A percentile compares a stretch with the other conserved stretches of the same genome.
Conservation (phyloP, 2,888 invertebrate species). For the Loripinus fragilis region DNA sequence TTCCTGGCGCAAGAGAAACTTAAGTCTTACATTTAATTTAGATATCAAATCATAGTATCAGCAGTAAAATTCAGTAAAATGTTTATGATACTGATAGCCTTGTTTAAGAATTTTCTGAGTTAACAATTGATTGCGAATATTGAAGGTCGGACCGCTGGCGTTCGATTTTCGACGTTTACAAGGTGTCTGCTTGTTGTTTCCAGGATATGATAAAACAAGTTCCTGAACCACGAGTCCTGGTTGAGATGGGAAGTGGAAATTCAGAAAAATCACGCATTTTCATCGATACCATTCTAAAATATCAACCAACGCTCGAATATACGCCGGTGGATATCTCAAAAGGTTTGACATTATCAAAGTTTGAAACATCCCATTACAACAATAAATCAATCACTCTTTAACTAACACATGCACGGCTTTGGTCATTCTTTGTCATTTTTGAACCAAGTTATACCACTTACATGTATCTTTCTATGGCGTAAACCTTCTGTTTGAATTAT, state of each 20-base stretch:
- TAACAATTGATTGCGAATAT: too few relatives aligned
- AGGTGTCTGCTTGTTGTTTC: not conserved
- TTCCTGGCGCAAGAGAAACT: too few relatives aligned
- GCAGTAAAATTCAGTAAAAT: too few relatives aligned
- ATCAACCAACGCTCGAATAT: constrained; percentile 48
- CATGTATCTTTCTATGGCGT: too few relatives aligned
- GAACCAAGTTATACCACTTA: not conserved
- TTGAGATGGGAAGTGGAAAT: constrained; percentile 62
- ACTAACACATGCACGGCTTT: not conserved
- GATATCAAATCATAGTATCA: too few relatives aligned
- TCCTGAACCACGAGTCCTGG: constrained; percentile 32
- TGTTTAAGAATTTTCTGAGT: too few relatives aligned
- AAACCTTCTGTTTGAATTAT: too few relatives aligned
- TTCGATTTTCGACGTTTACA: not conserved
- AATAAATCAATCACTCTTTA: not conserved
- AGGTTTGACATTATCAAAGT: constrained; percentile 31
- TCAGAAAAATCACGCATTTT: constrained; percentile 52
- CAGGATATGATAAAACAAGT: constrained; percentile 49
- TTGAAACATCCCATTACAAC: not conserved
- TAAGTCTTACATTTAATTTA: too few relatives aligned
- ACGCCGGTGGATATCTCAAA: constrained; percentile 57
- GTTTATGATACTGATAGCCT: too few relatives aligned
- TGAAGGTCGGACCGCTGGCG: too few relatives aligned
- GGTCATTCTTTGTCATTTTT: not conserved
- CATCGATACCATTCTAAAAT: constrained; percentile 48